Evolutionary conservation across 2,888 invertebrate genomes (phyloP).

Genomic region (Suillia variegata): DNA sequence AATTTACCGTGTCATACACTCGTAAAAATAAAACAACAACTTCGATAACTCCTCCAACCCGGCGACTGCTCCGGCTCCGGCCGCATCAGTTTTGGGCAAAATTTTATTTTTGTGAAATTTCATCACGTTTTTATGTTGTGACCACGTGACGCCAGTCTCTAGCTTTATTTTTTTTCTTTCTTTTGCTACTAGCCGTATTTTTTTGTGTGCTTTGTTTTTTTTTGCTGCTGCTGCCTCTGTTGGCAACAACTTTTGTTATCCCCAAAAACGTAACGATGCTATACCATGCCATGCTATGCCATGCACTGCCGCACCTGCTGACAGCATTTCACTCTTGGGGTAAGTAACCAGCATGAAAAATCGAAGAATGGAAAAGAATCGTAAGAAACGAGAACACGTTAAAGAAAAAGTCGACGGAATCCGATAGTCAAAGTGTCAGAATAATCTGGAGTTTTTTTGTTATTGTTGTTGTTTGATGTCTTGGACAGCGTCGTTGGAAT

Average conservation of each 20-base stretch:
- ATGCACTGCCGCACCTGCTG: conserved; percentile 54
- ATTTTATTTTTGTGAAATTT: conserved; percentile 57
- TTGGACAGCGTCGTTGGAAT: conserved; percentile 8
- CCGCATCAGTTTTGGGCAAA: conserved; percentile 19
- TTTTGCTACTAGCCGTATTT: not conserved
- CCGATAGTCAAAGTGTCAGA: conserved; percentile 47
- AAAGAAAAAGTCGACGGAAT: conserved; percentile 34
- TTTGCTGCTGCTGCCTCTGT: conserved; percentile 8
- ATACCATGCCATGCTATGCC: no score
- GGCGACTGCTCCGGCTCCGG: conserved; percentile 8
- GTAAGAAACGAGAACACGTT: conserved; percentile 35
- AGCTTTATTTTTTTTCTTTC: not conserved
- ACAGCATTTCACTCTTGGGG: conserved; percentile 34
- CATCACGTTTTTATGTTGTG: conserved; percentile 62
- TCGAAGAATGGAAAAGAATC: not conserved
- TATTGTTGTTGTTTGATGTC: no score
- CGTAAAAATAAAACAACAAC: conserved; percentile 40
- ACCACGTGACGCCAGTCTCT: conserved; percentile 58
- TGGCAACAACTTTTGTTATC: not conserved
- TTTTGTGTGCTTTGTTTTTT: conserved; percentile 4
- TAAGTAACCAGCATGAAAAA: not conserved
- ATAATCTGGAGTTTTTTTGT: conserved; percentile 15
- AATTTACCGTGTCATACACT: conserved; percentile 49
- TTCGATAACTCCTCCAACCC: conserved; percentile 12
- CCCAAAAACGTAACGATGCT: conserved; percentile 21